A percentile compares a stretch with the other conserved stretches of the same genome.
phyloP scores from a whole-genome alignment of 2,113 vertebrate genomes.

The Alexandromys fortis region DNA sequence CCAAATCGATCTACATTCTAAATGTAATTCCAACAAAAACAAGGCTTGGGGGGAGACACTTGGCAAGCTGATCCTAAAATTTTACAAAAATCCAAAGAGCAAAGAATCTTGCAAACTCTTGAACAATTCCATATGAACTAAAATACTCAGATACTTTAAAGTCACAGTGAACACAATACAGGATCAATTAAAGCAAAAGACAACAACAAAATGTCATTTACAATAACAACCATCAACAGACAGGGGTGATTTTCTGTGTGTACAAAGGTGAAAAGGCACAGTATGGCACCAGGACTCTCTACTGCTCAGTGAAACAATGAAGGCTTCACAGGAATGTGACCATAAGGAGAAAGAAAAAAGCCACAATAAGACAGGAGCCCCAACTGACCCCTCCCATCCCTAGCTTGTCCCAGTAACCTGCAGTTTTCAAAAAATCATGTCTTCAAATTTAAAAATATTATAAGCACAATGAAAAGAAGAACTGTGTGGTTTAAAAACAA shows the following conservation, averaged over 20 bases:
- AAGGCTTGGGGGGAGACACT: background rate
- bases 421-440: background rate
- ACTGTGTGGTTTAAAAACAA: background rate
- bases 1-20: background rate
- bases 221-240: background rate
- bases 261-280: background rate
- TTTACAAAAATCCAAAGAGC: constrained; percentile 26
- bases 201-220: background rate
- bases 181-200: background rate
- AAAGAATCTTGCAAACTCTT: background rate
- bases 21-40: background rate
- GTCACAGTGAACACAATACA: background rate
- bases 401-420: background rate
- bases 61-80: background rate
- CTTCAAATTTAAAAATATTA: background rate
- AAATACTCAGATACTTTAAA: background rate
- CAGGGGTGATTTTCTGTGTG: background rate
- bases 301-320: background rate
- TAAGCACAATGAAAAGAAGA: background rate
- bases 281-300: background rate
- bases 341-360: background rate
- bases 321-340: too few relatives aligned
- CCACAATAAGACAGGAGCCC: background rate
- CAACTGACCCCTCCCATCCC: background rate
- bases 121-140: background rate